phyloP scores from a whole-genome alignment of 1,140 invertebrate genomes.

The Chrysomallon squamiferum region DNA sequence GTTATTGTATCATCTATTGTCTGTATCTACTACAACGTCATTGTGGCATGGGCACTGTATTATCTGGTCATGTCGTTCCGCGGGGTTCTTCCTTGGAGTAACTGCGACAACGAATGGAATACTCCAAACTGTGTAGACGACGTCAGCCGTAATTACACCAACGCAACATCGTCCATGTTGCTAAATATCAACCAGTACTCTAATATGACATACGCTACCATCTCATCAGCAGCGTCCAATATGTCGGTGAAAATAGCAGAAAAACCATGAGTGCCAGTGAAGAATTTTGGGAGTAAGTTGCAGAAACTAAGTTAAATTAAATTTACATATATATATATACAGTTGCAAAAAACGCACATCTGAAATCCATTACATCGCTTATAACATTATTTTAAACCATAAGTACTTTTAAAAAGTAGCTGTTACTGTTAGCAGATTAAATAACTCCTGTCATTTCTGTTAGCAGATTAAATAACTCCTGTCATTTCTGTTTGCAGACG shows the following conservation, averaged over 20 bases:
- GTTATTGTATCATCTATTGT: slow-evolving; percentile 94
- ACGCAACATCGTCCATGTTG: background rate
- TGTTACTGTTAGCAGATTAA: too few species aligned
- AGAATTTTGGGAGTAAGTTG: slow-evolving; percentile 56
- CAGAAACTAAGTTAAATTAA: too few species aligned
- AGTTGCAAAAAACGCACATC: too few species aligned
- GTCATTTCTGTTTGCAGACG: slow-evolving; percentile 37
- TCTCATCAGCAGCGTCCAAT: background rate
- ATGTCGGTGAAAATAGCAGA: background rate
- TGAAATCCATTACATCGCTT: too few species aligned
- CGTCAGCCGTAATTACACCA: background rate
- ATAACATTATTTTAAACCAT: too few species aligned
- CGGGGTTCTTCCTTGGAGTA: slow-evolving; percentile 85
- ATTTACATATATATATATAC: too few species aligned
- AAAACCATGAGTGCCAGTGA: slow-evolving; percentile 45
- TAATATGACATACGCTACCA: background rate
- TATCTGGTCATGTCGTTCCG: slow-evolving; percentile 92
- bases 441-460: too few species aligned
- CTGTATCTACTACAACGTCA: slow-evolving; percentile 98
- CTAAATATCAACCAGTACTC: background rate
- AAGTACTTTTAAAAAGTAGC: too few species aligned
- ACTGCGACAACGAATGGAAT: slow-evolving; percentile 88
- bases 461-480: too few species aligned
- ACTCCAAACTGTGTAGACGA: slow-evolving; percentile 63
- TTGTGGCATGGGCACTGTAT: slow-evolving; percentile 98